Evolutionary conservation across 2,113 vertebrate genomes (phyloP).

Genomic region (Fulica atra): DNA sequence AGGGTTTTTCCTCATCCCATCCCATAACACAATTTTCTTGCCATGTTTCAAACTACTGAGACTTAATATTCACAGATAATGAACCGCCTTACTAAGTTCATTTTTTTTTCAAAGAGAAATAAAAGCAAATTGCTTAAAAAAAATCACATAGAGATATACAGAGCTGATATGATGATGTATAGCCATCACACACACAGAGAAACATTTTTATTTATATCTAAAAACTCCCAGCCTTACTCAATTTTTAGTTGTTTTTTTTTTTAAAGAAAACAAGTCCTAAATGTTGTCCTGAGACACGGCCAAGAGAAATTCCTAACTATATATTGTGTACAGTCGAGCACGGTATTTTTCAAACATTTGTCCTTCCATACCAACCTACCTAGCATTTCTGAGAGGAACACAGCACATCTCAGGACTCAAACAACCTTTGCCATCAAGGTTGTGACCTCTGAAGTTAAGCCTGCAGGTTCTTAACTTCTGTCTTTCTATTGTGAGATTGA

Average conservation of each 20-base stretch:
- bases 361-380: background rate
- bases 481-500: background rate
- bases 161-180: background rate
- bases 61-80: background rate
- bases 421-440: background rate
- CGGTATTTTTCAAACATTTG: background rate
- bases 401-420: background rate
- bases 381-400: background rate
- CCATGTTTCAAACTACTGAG: background rate
- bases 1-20: conserved; percentile 15
- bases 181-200: background rate
- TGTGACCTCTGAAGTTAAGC: background rate
- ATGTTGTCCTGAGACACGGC: background rate
- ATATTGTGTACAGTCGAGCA: background rate
- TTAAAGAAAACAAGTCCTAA: background rate
- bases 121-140: background rate
- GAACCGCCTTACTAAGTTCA: background rate
- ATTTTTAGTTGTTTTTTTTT: background rate
- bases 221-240: background rate
- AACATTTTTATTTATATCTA: background rate
- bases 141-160: background rate
- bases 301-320: background rate
- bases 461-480: background rate
- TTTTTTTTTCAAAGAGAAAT: background rate
- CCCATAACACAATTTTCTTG: background rate